Evolutionary conservation across 2,113 vertebrate species (phyloP).

Genomic region (Chaetura pelagica): DNA sequence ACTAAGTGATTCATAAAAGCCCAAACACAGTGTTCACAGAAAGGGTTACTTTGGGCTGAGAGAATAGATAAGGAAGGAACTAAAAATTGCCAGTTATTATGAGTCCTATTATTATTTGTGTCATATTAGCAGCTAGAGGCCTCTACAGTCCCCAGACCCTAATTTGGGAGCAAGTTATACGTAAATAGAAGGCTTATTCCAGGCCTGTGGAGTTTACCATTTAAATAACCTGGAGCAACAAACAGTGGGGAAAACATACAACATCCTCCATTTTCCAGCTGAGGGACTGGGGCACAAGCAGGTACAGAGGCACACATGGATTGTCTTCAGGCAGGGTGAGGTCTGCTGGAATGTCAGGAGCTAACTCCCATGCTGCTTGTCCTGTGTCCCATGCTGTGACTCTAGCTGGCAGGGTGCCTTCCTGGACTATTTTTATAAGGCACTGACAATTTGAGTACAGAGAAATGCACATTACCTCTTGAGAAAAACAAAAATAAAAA

Average conservation of each 20-base stretch:
- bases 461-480: neutral
- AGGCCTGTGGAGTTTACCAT: neutral
- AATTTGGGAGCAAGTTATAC: neutral
- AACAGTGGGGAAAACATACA: neutral
- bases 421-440: neutral
- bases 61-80: neutral
- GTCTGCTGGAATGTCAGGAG: neutral
- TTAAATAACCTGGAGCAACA: neutral
- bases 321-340: neutral
- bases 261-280: neutral
- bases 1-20: neutral
- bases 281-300: neutral
- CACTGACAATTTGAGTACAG: neutral
- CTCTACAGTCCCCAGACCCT: neutral
- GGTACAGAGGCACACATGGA: accelerated
- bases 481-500: neutral
- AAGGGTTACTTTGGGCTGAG: neutral
- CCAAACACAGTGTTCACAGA: neutral
- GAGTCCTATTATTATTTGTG: neutral
- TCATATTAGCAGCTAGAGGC: neutral
- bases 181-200: neutral
- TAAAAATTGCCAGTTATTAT: neutral
- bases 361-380: neutral
- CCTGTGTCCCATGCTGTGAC: neutral
- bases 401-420: neutral